These are phyloP conservation scores for Caenorhabditis imperialis DNA, from an alignment of 2,888 invertebrate genomes.

Conservation along the genomic window DNA sequence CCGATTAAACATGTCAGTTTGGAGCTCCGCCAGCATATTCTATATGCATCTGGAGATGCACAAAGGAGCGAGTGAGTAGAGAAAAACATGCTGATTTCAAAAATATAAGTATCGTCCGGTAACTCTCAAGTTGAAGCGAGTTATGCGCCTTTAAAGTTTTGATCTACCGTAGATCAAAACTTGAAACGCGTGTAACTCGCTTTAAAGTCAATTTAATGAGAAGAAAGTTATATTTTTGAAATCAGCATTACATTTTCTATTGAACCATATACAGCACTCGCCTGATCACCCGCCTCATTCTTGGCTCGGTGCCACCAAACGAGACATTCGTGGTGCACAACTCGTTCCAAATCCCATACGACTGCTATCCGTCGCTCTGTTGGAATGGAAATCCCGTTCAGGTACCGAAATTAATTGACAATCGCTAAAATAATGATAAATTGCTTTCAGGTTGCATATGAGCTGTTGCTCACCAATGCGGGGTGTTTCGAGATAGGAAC, in stretches of 20 bases:
- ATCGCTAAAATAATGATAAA: not conserved
- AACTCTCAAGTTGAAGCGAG: no score
- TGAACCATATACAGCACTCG: slow-evolving; percentile 45
- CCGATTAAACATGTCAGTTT: slow-evolving; percentile 55
- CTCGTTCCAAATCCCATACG: slow-evolving; percentile 43
- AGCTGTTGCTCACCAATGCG: slow-evolving; percentile 48
- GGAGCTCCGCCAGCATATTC: slow-evolving; percentile 56
- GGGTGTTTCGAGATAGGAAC: slow-evolving; percentile 60
- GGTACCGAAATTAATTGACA: not conserved
- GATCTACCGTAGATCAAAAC: no score
- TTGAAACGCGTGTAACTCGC: no score
- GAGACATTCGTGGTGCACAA: slow-evolving; percentile 43
- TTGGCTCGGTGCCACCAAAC: slow-evolving; percentile 40
- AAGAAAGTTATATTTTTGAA: no score
- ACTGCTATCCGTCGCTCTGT: slow-evolving; percentile 49
- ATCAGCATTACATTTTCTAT: no score
- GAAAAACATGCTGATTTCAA: slow-evolving; percentile 1
- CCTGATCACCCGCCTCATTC: slow-evolving; percentile 29
- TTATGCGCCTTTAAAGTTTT: slow-evolving; percentile 19
- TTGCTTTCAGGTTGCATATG: slow-evolving; percentile 53
- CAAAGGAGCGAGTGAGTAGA: slow-evolving; percentile 55
- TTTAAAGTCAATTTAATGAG: no score
- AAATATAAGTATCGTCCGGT: no score
- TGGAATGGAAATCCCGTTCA: slow-evolving; percentile 52
- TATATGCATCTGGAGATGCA: slow-evolving; percentile 56